A percentile compares a stretch with the other conserved stretches of the same genome.
These are phyloP conservation scores for Ctenopoma kingsleyae DNA, from an alignment of 2,797 vertebrate genomes.

Conservation along the genomic window DNA sequence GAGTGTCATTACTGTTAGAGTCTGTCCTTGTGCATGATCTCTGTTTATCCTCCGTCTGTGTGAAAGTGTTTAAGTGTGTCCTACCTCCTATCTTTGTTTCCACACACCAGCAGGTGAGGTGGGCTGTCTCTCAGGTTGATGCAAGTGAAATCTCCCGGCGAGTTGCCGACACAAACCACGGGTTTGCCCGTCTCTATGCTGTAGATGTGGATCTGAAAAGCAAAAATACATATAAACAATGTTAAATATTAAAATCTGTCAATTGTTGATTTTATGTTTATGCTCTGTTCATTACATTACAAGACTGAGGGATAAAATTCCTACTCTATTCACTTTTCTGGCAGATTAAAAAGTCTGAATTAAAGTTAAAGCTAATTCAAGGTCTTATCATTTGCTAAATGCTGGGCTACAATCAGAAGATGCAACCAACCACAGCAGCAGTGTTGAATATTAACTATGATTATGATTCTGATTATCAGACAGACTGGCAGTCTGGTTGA, in stretches of 20 bases:
- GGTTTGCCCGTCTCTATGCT: conserved; percentile 89
- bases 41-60: not conserved
- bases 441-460: no score
- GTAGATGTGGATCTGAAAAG: conserved; percentile 91
- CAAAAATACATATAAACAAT: not conserved
- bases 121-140: conserved; percentile 90
- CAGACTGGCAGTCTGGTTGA: no score
- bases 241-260: no score
- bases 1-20: not conserved
- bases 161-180: conserved; percentile 87
- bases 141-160: conserved; percentile 92
- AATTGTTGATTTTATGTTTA: not conserved
- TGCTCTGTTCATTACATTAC: no score
- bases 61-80: not conserved
- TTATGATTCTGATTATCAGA: no score
- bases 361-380: no score
- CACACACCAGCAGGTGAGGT: conserved; percentile 91
- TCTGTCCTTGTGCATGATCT: not conserved
- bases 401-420: no score
- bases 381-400: no score
- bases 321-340: no score
- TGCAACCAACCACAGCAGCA: no score
- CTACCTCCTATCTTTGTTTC: conserved; percentile 96
- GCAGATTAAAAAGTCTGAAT: no score
- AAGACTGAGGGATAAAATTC: no score